A percentile compares a stretch with the other conserved stretches of the same genome.
Evolutionary conservation across 2,888 invertebrate genomes (phyloP).

Genomic region (Campaea margaritaria): DNA sequence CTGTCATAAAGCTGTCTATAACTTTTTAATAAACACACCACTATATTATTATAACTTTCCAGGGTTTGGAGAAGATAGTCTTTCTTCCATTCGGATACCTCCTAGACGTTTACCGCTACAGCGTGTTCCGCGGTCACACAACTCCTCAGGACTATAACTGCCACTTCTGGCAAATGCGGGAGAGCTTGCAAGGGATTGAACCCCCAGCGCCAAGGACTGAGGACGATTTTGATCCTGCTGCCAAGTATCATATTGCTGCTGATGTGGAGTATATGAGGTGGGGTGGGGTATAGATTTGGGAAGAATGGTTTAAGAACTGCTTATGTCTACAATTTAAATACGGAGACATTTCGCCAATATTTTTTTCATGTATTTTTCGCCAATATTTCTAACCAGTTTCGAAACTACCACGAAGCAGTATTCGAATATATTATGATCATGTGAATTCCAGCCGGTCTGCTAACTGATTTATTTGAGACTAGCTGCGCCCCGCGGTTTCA

Average conservation of each 20-base stretch:
- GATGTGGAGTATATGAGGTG: constrained; percentile 89
- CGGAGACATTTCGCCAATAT: too few species aligned
- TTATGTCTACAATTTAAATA: too few species aligned
- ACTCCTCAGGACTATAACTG: constrained; percentile 86
- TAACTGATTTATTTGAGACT: too few species aligned
- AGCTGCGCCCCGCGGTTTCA: too few species aligned
- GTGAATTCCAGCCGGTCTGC: too few species aligned
- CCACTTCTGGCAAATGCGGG: constrained; percentile 87
- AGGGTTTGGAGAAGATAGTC: constrained; percentile 89
- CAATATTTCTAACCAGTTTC: too few species aligned
- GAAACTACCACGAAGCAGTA: too few species aligned
- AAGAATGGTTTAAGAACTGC: too few species aligned
- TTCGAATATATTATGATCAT: too few species aligned
- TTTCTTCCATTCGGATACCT: constrained; percentile 89
- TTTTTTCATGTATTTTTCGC: too few species aligned
- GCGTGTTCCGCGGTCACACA: constrained; percentile 87
- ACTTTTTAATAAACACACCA: too few species aligned
- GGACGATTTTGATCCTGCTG: constrained; percentile 88
- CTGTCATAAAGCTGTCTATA: too few species aligned
- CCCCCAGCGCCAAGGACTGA: constrained; percentile 86
- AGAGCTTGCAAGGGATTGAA: constrained; percentile 86
- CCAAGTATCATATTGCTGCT: constrained; percentile 88
- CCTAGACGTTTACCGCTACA: constrained; percentile 89
- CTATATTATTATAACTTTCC: constrained; percentile 30
- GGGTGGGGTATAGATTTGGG: constrained; percentile 2